phyloP scores from a whole-genome alignment of 2,113 vertebrate species.

The Eurystomus gularis region DNA sequence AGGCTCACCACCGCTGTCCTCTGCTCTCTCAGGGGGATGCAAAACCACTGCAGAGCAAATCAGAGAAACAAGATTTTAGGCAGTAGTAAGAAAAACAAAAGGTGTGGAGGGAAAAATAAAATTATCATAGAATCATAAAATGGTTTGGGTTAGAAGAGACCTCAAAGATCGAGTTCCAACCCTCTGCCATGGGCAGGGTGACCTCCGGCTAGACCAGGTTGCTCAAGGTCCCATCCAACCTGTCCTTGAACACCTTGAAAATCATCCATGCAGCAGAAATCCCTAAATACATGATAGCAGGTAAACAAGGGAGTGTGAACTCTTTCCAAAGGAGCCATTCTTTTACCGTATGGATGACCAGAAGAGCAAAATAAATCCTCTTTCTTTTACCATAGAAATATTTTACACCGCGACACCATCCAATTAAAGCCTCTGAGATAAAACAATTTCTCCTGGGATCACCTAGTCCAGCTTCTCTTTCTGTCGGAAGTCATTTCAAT shows the following conservation, averaged over 20 bases:
- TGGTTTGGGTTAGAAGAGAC: too few species aligned
- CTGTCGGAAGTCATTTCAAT: constrained; percentile 56
- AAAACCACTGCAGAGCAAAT: neutral
- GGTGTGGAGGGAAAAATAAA: neutral
- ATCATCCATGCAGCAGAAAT: neutral
- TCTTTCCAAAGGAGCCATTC: neutral
- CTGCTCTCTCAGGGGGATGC: neutral
- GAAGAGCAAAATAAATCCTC: constrained; percentile 18
- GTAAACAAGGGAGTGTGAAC: neutral
- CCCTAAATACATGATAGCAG: neutral
- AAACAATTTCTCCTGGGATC: constrained; percentile 42
- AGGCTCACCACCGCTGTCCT: neutral
- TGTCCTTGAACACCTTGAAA: neutral
- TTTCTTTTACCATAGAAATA: constrained; percentile 30
- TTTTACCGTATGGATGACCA: neutral
- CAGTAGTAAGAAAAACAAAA: neutral
- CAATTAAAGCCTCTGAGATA: constrained; percentile 27
- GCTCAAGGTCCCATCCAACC: too few species aligned
- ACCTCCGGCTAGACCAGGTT: too few species aligned
- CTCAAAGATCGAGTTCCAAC: too few species aligned
- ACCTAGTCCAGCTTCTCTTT: too few species aligned
- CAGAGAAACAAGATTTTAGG: neutral
- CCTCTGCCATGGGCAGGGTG: too few species aligned
- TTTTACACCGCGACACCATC: constrained; percentile 31
- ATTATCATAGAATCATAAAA: neutral